These are phyloP conservation scores for Drosophila phalerata DNA, from an alignment of 2,888 invertebrate genomes.

Conservation along the genomic window DNA sequence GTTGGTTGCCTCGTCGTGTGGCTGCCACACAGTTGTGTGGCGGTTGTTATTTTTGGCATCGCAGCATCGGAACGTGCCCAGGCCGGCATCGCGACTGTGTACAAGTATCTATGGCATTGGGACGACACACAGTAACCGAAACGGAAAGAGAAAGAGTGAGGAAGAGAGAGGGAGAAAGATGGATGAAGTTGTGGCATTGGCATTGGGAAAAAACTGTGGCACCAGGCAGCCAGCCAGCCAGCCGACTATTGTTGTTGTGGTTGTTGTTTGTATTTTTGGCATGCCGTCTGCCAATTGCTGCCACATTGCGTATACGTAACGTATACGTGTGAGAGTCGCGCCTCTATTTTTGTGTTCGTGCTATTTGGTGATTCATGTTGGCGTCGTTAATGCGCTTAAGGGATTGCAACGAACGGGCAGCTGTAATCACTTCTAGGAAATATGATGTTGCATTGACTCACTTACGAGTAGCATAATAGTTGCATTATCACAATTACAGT, in stretches of 20 bases:
- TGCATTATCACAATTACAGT: constrained; percentile 20
- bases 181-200: constrained; percentile 68
- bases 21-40: constrained; percentile 25
- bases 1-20: constrained; percentile 25
- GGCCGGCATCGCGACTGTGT: constrained; percentile 57
- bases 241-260: constrained; percentile 13
- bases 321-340: constrained; percentile 23
- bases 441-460: constrained; percentile 15
- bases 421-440: constrained; percentile 57
- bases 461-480: background rate
- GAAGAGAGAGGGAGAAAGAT: background rate
- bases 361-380: constrained; percentile 53
- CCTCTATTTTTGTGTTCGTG: constrained; percentile 46
- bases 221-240: constrained; percentile 54
- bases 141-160: background rate
- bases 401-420: constrained; percentile 24
- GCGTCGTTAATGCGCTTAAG: constrained; percentile 53
- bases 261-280: constrained; percentile 64
- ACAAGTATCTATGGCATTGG: constrained; percentile 69
- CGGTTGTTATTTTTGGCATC: constrained; percentile 71
- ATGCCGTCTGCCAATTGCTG: constrained; percentile 50
- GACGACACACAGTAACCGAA: constrained; percentile 43
- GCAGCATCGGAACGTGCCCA: constrained; percentile 71
- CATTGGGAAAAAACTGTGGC: constrained; percentile 79
- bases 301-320: constrained; percentile 73